Evolutionary conservation across 2,113 vertebrate genomes (phyloP).

Genomic region (Callionymus lyra): DNA sequence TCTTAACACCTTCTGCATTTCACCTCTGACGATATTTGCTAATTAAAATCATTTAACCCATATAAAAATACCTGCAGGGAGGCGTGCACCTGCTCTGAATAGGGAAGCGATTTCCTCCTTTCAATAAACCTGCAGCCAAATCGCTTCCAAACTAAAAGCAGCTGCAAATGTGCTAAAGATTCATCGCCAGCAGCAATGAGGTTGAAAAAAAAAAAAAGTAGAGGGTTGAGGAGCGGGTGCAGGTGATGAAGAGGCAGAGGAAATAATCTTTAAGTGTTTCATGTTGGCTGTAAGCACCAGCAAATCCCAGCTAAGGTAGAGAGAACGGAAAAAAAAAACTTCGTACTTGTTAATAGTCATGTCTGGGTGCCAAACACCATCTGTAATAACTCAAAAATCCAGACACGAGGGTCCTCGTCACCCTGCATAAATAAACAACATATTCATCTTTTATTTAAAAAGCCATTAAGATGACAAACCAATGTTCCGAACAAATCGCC

Average conservation of each 20-base stretch:
- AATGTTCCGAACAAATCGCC: conserved; percentile 12
- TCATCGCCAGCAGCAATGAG: conserved; percentile 1
- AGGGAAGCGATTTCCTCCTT: conserved; percentile 26
- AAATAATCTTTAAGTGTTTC: conserved; percentile 10
- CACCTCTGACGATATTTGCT: conserved; percentile 31
- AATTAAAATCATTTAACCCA: conserved; percentile 57
- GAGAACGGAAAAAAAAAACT: conserved; percentile 24
- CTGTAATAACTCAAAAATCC: conserved; percentile 28
- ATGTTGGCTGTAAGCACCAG: conserved; percentile 14
- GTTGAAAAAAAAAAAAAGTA: conserved; percentile 2
- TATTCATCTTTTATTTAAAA: conserved; percentile 22
- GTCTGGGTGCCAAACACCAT: conserved; percentile 42
- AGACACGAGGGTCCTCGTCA: conserved; percentile 1
- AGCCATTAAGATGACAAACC: conserved; percentile 15
- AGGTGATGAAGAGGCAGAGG: conserved; percentile 15
- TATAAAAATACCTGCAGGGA: conserved; percentile 40
- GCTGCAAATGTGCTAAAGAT: conserved; percentile 13
- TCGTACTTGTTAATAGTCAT: conserved; percentile 38
- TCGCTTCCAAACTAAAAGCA: conserved; percentile 5
- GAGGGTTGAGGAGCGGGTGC: conserved; percentile 11
- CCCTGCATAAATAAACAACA: conserved; percentile 4
- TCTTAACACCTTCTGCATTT: conserved; percentile 34
- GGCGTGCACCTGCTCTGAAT: conserved; percentile 46
- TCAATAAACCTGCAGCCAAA: conserved; percentile 26
- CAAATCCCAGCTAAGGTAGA: conserved; percentile 15